Evolutionary conservation across 2,888 invertebrate species (phyloP).

Genomic region (Harmothoe impar): DNA sequence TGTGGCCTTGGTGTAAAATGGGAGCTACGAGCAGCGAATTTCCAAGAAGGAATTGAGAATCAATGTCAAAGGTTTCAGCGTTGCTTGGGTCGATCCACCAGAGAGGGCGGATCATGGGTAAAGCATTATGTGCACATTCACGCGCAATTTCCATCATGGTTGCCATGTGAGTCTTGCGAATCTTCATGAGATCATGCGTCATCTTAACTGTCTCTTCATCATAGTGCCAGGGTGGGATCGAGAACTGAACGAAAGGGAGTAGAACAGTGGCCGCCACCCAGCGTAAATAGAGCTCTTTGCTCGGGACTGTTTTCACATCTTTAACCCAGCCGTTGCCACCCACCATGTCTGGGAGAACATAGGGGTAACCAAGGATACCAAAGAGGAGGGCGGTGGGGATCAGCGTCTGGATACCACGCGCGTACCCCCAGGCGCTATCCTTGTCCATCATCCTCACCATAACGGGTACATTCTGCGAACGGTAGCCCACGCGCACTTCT

Average conservation of each 20-base stretch:
- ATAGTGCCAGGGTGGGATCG: conserved; percentile 85
- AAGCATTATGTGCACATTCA: conserved; percentile 76
- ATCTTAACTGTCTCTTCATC: conserved; percentile 73
- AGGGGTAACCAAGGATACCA: conserved; percentile 87
- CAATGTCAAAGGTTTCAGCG: conserved; percentile 90
- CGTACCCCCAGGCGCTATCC: conserved; percentile 92
- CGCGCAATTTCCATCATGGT: conserved; percentile 72
- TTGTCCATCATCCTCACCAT: conserved; percentile 91
- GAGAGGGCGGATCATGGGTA: conserved; percentile 94
- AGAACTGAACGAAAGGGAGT: conserved; percentile 95
- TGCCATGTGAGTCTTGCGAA: conserved; percentile 74
- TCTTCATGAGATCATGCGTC: conserved; percentile 68
- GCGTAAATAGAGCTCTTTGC: conserved; percentile 82
- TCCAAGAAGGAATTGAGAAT: conserved; percentile 85
- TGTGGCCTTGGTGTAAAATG: conserved; percentile 77
- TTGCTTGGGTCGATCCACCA: conserved; percentile 94
- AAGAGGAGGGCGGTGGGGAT: conserved; percentile 90
- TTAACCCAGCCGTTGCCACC: conserved; percentile 79
- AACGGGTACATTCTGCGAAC: conserved; percentile 92
- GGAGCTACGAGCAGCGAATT: conserved; percentile 80
- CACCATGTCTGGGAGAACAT: conserved; percentile 95
- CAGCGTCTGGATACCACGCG: conserved; percentile 89
- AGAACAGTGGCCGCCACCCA: conserved; percentile 95
- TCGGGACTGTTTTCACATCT: neutral
- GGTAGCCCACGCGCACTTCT: conserved; percentile 93